phyloP scores from a whole-genome alignment of 1,140 invertebrate genomes.

The Cotesia glomerata region DNA sequence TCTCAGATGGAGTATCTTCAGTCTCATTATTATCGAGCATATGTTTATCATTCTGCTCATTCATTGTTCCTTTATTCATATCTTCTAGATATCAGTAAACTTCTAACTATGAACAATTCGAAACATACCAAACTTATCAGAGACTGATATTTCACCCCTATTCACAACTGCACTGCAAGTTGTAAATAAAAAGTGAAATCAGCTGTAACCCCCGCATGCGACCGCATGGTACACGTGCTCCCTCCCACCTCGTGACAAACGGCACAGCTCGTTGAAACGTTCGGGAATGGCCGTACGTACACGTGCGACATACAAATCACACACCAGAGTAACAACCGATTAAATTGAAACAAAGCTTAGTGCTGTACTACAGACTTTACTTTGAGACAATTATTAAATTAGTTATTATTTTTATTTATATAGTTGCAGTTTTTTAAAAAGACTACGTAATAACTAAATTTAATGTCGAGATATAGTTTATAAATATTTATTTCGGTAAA shows the following conservation, averaged over 20 bases:
- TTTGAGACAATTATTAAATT: constrained; percentile 5
- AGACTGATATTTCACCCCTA: constrained; percentile 8
- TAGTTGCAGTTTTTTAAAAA: too few species aligned
- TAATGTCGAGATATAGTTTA: neutral
- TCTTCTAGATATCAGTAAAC: neutral
- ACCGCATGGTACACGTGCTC: constrained; percentile 10
- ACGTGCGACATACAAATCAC: constrained; percentile 11
- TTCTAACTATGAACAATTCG: neutral
- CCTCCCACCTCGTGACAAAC: neutral
- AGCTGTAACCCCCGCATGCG: neutral
- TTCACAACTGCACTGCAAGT: constrained; percentile 21
- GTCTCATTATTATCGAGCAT: neutral
- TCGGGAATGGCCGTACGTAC: constrained; percentile 21
- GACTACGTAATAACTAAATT: too few species aligned
- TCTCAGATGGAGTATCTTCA: neutral
- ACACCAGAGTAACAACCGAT: neutral
- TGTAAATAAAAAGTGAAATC: constrained; percentile 15
- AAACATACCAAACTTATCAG: constrained; percentile 15
- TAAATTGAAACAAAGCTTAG: constrained; percentile 9
- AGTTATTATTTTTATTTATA: too few species aligned
- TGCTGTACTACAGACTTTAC: constrained; percentile 25
- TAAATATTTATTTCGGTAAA: too few species aligned
- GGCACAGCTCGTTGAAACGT: constrained; percentile 14
- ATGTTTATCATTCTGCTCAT: neutral
- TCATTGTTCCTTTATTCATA: constrained; percentile 7